phyloP scores from a whole-genome alignment of 2,113 vertebrate species.

The Oplegnathus fasciatus region DNA sequence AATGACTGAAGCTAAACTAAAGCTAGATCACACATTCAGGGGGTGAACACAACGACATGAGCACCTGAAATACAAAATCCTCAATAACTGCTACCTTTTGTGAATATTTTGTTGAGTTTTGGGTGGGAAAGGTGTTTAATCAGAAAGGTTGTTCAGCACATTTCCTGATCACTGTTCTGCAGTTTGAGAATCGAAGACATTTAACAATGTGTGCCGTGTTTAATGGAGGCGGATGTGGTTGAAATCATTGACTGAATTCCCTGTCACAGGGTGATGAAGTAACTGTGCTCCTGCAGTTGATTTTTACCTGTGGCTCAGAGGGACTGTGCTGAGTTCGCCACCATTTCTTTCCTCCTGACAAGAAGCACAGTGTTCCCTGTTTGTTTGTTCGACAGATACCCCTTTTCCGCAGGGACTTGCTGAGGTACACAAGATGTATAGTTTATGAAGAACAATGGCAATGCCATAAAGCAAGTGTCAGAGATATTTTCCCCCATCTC shows the following conservation, averaged over 20 bases:
- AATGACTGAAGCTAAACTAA: background rate
- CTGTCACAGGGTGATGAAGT: conserved; percentile 44
- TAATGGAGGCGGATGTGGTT: conserved; percentile 23
- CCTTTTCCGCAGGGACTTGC: conserved; percentile 46
- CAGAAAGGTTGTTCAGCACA: conserved; percentile 3
- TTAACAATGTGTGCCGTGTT: background rate
- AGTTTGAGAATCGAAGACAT: background rate
- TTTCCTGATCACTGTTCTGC: background rate
- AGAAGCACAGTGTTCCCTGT: conserved; percentile 44
- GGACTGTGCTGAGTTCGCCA: conserved; percentile 44
- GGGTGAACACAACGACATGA: background rate
- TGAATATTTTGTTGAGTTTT: background rate
- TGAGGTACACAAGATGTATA: conserved; percentile 55
- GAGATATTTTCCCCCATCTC: conserved; percentile 2
- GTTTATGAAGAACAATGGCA: conserved; percentile 63
- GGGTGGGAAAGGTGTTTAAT: background rate
- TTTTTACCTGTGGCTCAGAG: conserved; percentile 61
- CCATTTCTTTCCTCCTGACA: conserved; percentile 41
- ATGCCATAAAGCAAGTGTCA: conserved; percentile 27
- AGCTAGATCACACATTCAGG: background rate
- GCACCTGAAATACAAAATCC: background rate
- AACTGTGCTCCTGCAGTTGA: conserved; percentile 29
- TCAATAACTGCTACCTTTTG: background rate
- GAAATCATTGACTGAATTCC: conserved; percentile 28
- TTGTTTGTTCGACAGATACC: conserved; percentile 56